Base-by-base conservation (phyloP, 2,113 vertebrate genomes). In the Sitta europaea region DNA sequence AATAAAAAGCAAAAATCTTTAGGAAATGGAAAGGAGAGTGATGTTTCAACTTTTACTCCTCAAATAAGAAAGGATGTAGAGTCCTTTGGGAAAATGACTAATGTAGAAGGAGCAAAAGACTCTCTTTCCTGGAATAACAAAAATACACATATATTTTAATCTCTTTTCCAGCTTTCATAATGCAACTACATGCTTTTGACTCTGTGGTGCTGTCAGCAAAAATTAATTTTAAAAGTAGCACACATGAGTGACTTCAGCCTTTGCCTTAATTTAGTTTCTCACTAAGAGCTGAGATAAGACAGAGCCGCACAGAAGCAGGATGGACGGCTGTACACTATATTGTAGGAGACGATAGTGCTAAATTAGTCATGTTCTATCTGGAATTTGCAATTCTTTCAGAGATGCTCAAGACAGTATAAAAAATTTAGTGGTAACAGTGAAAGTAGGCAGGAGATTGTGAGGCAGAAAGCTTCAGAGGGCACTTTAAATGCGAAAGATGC, bases 311-410 rank as follows among this genome's bases (percentile, higher is more conserved):
- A 58, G 96, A 96, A 97, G 94, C 91, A 98, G 97, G 94, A 97
- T 96, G 95, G 98, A 97, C 72, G 40, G 82, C 96, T 93, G 79
- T 96, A 94, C 80, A 33, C 88, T 96, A 96, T 93, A 96, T 94
- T 51, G 89, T 97, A 97, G 93, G 94, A 98, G 95, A 97, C 61
- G 96, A 96, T 94, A 82, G 92, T 97, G 77, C 94, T 99, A 98
- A 99, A 99, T 99, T 99, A 99, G 99, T 99, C 98, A 99, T 99
- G 98, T 97, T 98, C 98, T 98, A 98, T 97, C 98, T 98, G 98
- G 98, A 99, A 99, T 99, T 99, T 98, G 97, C 97, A 99, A 99
- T 99, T 99, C 99, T 99, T 98, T 98, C 98, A 98, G 98, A 98
- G 98, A 99, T 98, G 98, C 98, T 98, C 97, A 97, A 98, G 98